Evolutionary conservation across 2,113 vertebrate species (phyloP), one percentile per base, ranked within the genome.

Genomic region (Paramisgurnus dabryanus): DNA sequence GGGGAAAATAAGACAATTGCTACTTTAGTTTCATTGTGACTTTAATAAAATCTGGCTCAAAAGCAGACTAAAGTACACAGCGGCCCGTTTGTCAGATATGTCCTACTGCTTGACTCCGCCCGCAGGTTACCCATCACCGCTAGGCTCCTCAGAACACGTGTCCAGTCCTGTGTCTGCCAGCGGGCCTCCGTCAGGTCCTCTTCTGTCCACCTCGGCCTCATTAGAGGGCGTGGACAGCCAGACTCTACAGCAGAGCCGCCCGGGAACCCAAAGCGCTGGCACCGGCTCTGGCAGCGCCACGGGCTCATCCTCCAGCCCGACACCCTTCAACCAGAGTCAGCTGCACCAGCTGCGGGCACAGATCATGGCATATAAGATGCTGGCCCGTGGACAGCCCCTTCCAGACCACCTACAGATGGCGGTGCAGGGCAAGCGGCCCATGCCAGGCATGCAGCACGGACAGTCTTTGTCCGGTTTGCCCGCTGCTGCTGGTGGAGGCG

Each of bases 301-400:
- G 0, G 85, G 86, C 17, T 70, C 96, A 3, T 96, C 97, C 0
- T 96, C 97, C 79, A 98, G 96, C 86, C 95, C 96, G 0, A 95
- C 97, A 0, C 96, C 97, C 0, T 99, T 99, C 78, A 99, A 98
- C 90, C 97, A 98, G 89, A 98, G 95, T 82, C 97, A 99, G 90
- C 82, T 99, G 67, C 97, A 99, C 87, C 97, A 99, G 87, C 91
- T 99, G 43, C 86, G 97, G 3, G 97, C 97, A 1, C 97, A 99
- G 84, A 99, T 99, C 82, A 99, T 99, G 97, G 97, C 97, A 8
- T 99, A 99, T 86, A 99, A 98, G 88, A 97, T 99, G 95, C 90
- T 99, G 76, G 95, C 97, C 0, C 90, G 97, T 13, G 95, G 95
- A 1, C 97, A 99, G 78, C 93, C 95, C 0, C 86, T 98, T 0